Base-by-base conservation (phyloP, 2,888 invertebrate genomes). In the Tanypteryx hageni region DNA sequence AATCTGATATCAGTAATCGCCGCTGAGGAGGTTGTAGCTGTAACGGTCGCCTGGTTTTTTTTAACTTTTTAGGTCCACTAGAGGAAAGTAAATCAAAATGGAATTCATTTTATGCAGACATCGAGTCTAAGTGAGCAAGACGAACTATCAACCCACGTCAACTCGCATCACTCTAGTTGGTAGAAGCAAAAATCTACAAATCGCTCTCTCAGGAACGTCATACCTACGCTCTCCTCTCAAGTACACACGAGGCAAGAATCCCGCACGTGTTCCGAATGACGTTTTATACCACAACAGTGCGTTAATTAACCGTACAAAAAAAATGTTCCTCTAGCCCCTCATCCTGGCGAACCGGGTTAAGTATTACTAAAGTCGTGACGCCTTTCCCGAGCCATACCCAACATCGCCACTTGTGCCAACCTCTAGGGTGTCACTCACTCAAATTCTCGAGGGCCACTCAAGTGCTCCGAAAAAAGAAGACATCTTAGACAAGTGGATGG, bases 311-410 rank as follows among this genome's bases (percentile, higher is more conserved):
- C 13, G 27, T 76, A 4, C 76, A 27, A 18, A 9, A 27, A 44
- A 18, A 27, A 22, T 5, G 22, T n/a, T 68, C 22, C 68, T 22
- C 76, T 76, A 27, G 27, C 76, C 22, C 76, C 18, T 68, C 64
- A 64, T 14, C 64, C 76, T n/a, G 13, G 13, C 27, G 18, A 76
- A 27, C 27, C 76, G 76, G 76, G 76, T 76, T 76, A 76, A 76
- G 76, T 76, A 76, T 76, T 27, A 27, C 76, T 76, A 76, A 76
- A 76, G 27, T 76, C 22, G 76, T 68, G 68, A 68, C 68, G 68
- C 27, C 27, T 27, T 14, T 18, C 18, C 76, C 16, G 64, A 5
- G 7, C 14, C 5, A 64, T n/a, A 13, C n/a, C 64, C 64, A 64
- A n/a, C 64, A 64, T 64, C 14, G 68, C 68, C 68, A 22, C 68